Conservation (phyloP, 1,140 invertebrate species). For the Chrysomallon squamiferum region DNA sequence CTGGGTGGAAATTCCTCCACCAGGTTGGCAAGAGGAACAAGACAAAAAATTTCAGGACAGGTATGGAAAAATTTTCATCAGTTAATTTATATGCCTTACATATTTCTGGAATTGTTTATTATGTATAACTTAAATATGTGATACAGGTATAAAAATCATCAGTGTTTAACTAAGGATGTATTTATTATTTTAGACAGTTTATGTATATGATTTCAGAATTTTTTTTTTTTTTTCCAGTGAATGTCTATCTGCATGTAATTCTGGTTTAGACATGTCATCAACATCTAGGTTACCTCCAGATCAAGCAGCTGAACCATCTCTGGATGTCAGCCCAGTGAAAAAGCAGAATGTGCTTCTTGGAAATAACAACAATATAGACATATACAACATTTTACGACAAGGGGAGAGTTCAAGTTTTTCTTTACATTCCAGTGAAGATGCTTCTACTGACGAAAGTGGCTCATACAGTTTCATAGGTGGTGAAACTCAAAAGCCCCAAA, state of each 20-base stretch:
- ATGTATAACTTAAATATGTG: too few species aligned
- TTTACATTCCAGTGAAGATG: conserved; percentile 24
- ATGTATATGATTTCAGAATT: too few species aligned
- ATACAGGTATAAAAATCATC: too few species aligned
- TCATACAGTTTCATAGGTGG: conserved; percentile 33
- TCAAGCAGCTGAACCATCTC: not conserved
- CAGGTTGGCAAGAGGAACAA: conserved; percentile 82
- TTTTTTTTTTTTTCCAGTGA: conserved; percentile 25
- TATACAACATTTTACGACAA: not conserved
- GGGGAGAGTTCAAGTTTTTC: conserved; percentile 45
- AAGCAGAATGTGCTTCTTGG: too few species aligned
- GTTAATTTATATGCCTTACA: too few species aligned
- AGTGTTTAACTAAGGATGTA: too few species aligned
- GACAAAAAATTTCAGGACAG: conserved; percentile 68
- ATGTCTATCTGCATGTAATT: conserved; percentile 32
- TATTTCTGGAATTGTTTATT: too few species aligned
- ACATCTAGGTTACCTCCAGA: not conserved
- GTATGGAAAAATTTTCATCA: conserved; percentile 18
- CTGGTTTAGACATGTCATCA: conserved; percentile 13
- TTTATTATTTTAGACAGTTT: too few species aligned
- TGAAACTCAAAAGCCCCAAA: conserved; percentile 12
- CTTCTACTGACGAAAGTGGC: conserved; percentile 41
- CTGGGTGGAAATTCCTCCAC: conserved; percentile 90
- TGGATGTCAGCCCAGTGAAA: not conserved
- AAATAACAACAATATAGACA: too few species aligned